These are phyloP conservation scores for Phyllopteryx taeniolatus DNA, from an alignment of 2,113 vertebrate genomes.

Conservation along the genomic window DNA sequence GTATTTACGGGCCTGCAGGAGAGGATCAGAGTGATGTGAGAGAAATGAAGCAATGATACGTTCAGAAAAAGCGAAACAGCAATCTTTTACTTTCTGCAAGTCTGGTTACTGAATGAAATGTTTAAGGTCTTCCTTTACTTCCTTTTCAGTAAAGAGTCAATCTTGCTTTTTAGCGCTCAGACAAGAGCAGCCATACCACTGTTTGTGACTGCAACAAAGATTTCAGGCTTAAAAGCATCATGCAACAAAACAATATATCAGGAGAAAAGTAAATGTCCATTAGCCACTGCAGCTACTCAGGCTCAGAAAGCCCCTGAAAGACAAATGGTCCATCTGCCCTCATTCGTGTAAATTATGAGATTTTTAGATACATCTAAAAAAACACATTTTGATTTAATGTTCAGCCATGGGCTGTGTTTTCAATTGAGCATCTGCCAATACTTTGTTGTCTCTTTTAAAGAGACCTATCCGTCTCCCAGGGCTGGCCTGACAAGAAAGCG, in stretches of 20 bases:
- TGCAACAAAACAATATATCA: slow-evolving; percentile 31
- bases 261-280: slow-evolving; percentile 19
- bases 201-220: slow-evolving; percentile 27
- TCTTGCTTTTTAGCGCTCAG: slow-evolving; percentile 2
- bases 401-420: neutral
- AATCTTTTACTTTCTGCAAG: slow-evolving; percentile 17
- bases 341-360: slow-evolving; percentile 17
- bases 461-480: neutral
- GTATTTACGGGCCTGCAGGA: slow-evolving; percentile 86
- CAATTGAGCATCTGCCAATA: neutral
- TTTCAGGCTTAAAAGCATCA: slow-evolving; percentile 17
- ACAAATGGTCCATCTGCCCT: slow-evolving; percentile 13
- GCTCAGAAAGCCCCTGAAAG: slow-evolving; percentile 10
- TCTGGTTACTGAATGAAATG: slow-evolving; percentile 8
- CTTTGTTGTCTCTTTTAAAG: neutral
- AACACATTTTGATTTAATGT: neutral
- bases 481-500: neutral
- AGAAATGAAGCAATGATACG: neutral
- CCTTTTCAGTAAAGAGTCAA: slow-evolving; percentile 26
- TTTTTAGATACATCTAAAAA: neutral
- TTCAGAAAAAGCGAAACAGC: slow-evolving; percentile 20
- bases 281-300: slow-evolving; percentile 6
- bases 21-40: neutral
- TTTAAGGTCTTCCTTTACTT: slow-evolving; percentile 11
- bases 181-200: slow-evolving; percentile 18